Evolutionary conservation across 2,797 vertebrate species (phyloP).

Genomic region (Hippopotamyrus pictus): DNA sequence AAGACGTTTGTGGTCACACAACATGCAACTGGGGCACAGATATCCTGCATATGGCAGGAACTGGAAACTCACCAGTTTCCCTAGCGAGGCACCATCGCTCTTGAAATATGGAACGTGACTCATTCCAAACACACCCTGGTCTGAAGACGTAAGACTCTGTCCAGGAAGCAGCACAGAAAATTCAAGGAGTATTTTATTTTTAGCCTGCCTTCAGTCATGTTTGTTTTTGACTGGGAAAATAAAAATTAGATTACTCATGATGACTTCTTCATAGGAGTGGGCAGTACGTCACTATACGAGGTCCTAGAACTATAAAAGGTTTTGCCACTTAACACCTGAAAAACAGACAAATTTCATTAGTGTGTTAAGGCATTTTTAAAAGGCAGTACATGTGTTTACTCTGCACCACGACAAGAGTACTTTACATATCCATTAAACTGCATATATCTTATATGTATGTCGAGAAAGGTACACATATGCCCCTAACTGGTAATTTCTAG

Average conservation of each 20-base stretch:
- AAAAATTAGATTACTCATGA: conserved; percentile 85
- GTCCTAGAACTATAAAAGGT: conserved; percentile 60
- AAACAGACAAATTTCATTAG: neutral
- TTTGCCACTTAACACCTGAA: neutral
- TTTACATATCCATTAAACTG: neutral
- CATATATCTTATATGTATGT: neutral
- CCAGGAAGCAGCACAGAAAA: conserved; percentile 88
- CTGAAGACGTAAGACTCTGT: conserved; percentile 87
- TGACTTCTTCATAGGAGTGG: conserved; percentile 72
- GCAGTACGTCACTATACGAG: conserved; percentile 86
- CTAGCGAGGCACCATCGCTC: conserved; percentile 68
- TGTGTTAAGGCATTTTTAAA: conserved; percentile 20
- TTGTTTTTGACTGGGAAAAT: conserved; percentile 1
- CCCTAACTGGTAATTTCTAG: neutral
- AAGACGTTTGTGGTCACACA: conserved; percentile 48
- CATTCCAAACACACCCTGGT: conserved; percentile 87
- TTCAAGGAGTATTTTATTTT: conserved; percentile 10
- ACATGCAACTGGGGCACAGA: conserved; percentile 52
- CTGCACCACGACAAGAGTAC: neutral
- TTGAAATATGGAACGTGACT: conserved; percentile 69
- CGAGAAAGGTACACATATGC: neutral
- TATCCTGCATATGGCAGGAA: neutral
- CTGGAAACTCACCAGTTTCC: conserved; percentile 59
- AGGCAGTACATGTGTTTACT: neutral
- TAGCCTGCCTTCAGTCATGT: neutral